Evolutionary conservation across 2,113 vertebrate genomes (phyloP).

Genomic region (Phodopus roborovskii): DNA sequence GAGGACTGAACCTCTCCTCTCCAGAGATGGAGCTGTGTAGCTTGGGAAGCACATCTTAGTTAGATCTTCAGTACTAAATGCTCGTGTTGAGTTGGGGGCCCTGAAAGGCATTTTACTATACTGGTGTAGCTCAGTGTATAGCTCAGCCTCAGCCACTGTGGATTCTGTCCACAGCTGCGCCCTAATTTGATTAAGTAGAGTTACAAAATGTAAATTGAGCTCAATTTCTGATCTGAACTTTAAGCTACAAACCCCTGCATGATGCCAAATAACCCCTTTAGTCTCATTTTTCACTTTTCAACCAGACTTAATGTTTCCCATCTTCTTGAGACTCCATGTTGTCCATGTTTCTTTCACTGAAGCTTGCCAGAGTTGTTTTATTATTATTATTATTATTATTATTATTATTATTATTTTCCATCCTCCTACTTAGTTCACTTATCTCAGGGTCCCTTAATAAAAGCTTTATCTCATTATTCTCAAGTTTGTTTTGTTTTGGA

Average conservation of each 20-base stretch:
- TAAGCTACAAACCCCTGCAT: background rate
- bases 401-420: background rate
- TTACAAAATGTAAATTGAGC: conserved; percentile 12
- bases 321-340: background rate
- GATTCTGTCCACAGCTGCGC: background rate
- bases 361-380: background rate
- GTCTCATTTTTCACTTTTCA: background rate
- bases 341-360: conserved; percentile 29
- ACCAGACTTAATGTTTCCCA: background rate
- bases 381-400: background rate
- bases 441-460: background rate
- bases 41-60: background rate
- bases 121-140: background rate
- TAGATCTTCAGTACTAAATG: background rate
- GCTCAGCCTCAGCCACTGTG: background rate
- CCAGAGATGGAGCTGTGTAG: background rate
- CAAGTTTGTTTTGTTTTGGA: background rate
- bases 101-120: background rate
- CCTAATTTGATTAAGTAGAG: background rate
- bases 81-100: background rate
- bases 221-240: conserved; percentile 49
- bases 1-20: background rate
- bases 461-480: background rate
- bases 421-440: background rate
- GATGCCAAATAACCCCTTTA: conserved; percentile 61